Evolutionary conservation across 2,113 vertebrate genomes (phyloP).

Genomic region (Austrofundulus limnaeus): DNA sequence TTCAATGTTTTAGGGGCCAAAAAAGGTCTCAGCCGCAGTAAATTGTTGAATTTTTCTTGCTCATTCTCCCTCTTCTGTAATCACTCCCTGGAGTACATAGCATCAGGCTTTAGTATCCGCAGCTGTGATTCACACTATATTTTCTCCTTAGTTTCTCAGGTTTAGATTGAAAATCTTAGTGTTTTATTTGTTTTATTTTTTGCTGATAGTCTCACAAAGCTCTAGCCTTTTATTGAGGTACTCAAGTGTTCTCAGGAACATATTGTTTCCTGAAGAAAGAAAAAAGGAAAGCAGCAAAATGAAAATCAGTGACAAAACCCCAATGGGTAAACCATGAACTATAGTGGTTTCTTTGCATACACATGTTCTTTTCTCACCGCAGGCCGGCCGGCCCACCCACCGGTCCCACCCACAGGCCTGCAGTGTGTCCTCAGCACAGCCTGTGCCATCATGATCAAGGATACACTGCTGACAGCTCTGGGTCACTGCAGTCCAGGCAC

Average conservation of each 20-base stretch:
- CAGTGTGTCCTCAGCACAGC: constrained; percentile 56
- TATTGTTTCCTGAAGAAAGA: not conserved
- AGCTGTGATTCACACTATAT: constrained; percentile 17
- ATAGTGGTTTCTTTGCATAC: not conserved
- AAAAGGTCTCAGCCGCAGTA: constrained; percentile 4
- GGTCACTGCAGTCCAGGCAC: constrained; percentile 63
- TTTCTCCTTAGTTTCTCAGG: constrained; percentile 16
- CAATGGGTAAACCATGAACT: not conserved
- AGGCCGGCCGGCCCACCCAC: constrained; percentile 5
- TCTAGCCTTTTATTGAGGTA: constrained; percentile 13
- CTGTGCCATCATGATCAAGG: constrained; percentile 59
- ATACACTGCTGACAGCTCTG: constrained; percentile 69
- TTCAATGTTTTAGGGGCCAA: constrained; percentile 27
- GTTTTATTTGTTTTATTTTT: constrained; percentile 15
- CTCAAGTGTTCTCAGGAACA: not conserved
- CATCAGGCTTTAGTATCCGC: constrained; percentile 23
- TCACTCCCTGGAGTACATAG: not conserved
- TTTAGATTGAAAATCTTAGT: constrained; percentile 17
- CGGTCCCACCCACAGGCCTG: constrained; percentile 37
- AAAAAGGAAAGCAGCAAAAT: constrained; percentile 1
- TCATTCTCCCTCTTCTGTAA: constrained; percentile 13
- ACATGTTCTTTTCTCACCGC: constrained; percentile 11
- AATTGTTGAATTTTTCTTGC: constrained; percentile 2
- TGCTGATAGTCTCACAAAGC: constrained; percentile 4
- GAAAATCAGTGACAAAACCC: not conserved